Percentiles rank a stretch among this genome's conserved stretches.
phyloP scores from a whole-genome alignment of 2,113 vertebrate species.

The Solenodon paradoxus region DNA sequence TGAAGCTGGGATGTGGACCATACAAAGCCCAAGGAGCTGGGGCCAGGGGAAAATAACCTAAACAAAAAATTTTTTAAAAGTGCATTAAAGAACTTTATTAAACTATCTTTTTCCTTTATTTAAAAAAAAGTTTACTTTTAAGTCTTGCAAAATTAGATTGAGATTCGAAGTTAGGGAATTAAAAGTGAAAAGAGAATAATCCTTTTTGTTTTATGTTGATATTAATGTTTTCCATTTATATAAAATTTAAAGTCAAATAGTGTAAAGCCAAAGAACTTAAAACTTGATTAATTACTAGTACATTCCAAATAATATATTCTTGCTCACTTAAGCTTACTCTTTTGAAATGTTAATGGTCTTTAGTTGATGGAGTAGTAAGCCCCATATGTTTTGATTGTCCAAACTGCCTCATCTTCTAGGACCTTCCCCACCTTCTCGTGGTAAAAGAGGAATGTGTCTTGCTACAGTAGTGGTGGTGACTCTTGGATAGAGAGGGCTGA shows the following conservation, averaged over 20 bases:
- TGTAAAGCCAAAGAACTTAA: conserved; percentile 29
- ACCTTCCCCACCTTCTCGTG: neutral
- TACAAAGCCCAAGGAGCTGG: no score
- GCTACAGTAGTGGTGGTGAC: neutral
- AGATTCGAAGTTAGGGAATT: conserved; percentile 14
- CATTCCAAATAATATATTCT: neutral
- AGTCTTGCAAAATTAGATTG: neutral
- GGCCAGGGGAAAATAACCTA: no score
- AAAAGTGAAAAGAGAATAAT: neutral
- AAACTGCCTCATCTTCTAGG: neutral
- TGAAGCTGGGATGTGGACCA: no score
- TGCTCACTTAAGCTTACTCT: neutral
- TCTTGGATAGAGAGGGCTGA: neutral
- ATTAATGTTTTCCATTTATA: neutral
- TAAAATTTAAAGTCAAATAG: neutral
- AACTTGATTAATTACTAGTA: neutral
- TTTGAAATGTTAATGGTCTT: neutral
- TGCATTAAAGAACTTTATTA: no score
- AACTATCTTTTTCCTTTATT: neutral
- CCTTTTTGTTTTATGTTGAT: neutral
- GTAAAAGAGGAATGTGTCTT: neutral
- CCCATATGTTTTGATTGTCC: neutral
- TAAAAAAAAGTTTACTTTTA: neutral
- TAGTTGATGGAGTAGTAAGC: neutral
- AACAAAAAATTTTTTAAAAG: no score